phyloP scores from a whole-genome alignment of 2,113 vertebrate genomes.

The Camelus dromedarius region DNA sequence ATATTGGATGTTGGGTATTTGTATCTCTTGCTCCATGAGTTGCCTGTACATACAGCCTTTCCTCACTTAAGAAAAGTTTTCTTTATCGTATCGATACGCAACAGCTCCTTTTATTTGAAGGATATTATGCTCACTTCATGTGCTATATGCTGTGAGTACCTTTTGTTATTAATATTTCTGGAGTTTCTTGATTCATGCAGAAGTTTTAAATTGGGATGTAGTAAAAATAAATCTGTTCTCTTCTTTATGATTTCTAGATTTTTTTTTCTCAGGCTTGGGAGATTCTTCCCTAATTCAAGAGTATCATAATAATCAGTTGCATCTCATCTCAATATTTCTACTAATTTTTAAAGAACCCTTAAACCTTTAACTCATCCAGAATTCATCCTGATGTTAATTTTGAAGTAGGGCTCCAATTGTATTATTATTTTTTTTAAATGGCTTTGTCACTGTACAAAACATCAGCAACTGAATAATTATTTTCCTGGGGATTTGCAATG shows the following conservation, averaged over 20 bases:
- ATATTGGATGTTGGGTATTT: not conserved
- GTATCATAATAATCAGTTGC: not conserved
- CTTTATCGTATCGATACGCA: not conserved
- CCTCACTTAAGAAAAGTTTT: not conserved
- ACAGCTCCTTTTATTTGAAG: not conserved
- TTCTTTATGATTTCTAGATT: not conserved
- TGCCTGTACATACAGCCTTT: not conserved
- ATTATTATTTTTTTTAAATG: not conserved
- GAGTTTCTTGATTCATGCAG: not conserved
- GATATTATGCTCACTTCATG: not conserved
- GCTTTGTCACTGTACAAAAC: not conserved
- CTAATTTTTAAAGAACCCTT: not conserved
- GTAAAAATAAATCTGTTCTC: not conserved
- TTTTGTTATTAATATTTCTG: constrained; percentile 8
- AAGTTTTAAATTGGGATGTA: not conserved
- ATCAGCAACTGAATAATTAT: not conserved
- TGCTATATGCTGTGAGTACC: not conserved
- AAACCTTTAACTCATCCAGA: constrained; percentile 5
- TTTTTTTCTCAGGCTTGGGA: not conserved
- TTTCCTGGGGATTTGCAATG: not conserved
- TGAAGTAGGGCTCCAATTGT: not conserved
- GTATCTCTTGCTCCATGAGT: not conserved
- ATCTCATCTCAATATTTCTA: not conserved
- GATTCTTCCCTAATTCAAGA: not conserved
- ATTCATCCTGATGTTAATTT: not conserved